A percentile compares a stretch with the other conserved stretches of the same genome.
Conservation (phyloP, 1,140 invertebrate genomes). For the Dendroctonus valens region DNA sequence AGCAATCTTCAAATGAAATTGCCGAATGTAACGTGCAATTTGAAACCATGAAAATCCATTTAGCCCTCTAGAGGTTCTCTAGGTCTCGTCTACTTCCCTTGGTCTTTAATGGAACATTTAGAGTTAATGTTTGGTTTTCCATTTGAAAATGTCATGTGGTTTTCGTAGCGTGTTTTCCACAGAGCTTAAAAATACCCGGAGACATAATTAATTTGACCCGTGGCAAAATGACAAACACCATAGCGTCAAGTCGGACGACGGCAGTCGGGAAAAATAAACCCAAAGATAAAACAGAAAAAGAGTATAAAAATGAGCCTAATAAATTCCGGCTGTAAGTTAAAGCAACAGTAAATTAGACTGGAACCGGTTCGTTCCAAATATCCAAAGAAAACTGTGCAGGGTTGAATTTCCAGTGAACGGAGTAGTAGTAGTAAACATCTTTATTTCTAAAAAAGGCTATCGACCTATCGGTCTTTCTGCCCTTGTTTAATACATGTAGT, state of each 20-base stretch:
- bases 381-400: too few relatives aligned
- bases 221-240: conserved; percentile 31
- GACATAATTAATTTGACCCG: conserved; percentile 24
- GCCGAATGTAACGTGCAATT: too few relatives aligned
- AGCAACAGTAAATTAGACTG: conserved; percentile 32
- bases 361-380: conserved; percentile 2
- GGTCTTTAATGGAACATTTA: too few relatives aligned
- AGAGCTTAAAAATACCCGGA: conserved; percentile 27
- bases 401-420: too few relatives aligned
- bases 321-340: conserved; percentile 32
- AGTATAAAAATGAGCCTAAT: conserved; percentile 28
- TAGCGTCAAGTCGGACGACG: conserved; percentile 29
- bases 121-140: conserved; percentile 1
- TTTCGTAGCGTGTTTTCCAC: not conserved
- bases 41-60: too few relatives aligned
- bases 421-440: too few relatives aligned
- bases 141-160: conserved; percentile 4
- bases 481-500: too few relatives aligned
- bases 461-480: too few relatives aligned
- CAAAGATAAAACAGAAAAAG: conserved; percentile 31
- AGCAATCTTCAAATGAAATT: too few relatives aligned
- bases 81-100: too few relatives aligned
- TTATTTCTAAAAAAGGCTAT: too few relatives aligned
- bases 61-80: too few relatives aligned
- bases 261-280: conserved; percentile 32